Evolutionary conservation across 2,888 invertebrate species (phyloP), one percentile per base, ranked within the genome.

Genomic region (Oasisia sp.): DNA sequence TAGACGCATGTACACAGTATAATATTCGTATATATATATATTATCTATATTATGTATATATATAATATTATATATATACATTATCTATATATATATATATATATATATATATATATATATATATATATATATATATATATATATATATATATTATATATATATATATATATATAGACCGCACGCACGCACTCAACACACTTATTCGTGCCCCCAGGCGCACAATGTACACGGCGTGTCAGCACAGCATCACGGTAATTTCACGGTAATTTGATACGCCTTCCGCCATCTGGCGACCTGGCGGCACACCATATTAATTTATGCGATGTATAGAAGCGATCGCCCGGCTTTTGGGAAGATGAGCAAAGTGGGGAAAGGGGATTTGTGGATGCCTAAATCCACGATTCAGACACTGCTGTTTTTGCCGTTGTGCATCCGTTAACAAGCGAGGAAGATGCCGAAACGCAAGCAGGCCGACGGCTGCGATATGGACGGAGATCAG

Each of bases 401-500:
- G 19, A n/a, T 19, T 74, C n/a, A 19, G 3, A n/a, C 32, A 32
- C 45, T 27, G 91, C 91, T 50, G 19, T 45, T 50, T 38, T 45
- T 38, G 91, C 91, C 27, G 50, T 74, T 74, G 74, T 74, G n/a
- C 27, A n/a, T 74, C 74, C 74, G n/a, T 74, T 74, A 19, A 74
- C n/a, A n/a, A 74, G 5, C 27, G 74, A 74, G 19, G 7, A 92
- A 91, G 19, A 96, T 96, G 96, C 94, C 94, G 92, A 96, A 96
- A 93, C 94, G 96, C 91, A 96, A 96, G 93, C 94, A 93, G 12
- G 94, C 94, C 11, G 94, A 94, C 32, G 94, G 94, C 11, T 95
- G 95, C 89, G 95, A 95, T 92, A 38, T 94, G 92, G 96, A 95
- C 38, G 94, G 94, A 44, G 96, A 96, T 91, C 94, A 95, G 91